Base-by-base conservation (phyloP, 2,113 vertebrate genomes). In the Crotalus horridus region DNA sequence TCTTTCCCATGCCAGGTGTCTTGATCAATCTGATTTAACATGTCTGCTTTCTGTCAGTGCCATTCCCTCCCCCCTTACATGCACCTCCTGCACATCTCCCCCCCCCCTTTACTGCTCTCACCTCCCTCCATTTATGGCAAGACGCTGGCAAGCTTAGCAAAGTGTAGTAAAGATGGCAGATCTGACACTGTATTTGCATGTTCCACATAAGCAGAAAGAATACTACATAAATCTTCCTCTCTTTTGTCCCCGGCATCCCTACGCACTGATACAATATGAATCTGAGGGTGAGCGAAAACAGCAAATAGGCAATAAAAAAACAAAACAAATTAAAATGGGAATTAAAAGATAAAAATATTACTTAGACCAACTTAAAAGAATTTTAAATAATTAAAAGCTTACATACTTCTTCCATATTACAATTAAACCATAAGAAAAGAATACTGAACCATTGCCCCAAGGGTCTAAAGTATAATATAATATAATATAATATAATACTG, bases 271-370 rank as follows among this genome's bases (percentile, higher is more conserved):
- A 89, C 3, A 51, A 39, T 81, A 81, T 81, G 17, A 17, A 20
- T n/a, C 13, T n/a, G 53, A n/a, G 48, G 26, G 26, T 15, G 48
- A n/a, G n/a, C 11, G 17, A 53, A 4, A 69, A 10, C 1, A 0
- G 20, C 5, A n/a, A 29, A 48, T 61, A 33, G 21, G 43, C 21
- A 86, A 3, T 20, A 59, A 43, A 61, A 61, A 29, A 39, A 6
- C 23, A 24, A 85, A 56, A 56, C 43, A 92, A 81, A 85, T 15
- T 55, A 89, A 88, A 10, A 2, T 55, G 12, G 24, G 13, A n/a
- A 54, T 51, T 56, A 10, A 11, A 39, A 61, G 11, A 59, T 43
- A 29, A 6, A 93, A 54, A 3, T 21, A n/a, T 89, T 69, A 43
- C 26, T 74, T 61, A 23, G 23, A 88, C 58, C 20, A 26, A 69